These are phyloP conservation scores for Australoheros facetus DNA, from an alignment of 2,797 vertebrate genomes.

Conservation along the genomic window DNA sequence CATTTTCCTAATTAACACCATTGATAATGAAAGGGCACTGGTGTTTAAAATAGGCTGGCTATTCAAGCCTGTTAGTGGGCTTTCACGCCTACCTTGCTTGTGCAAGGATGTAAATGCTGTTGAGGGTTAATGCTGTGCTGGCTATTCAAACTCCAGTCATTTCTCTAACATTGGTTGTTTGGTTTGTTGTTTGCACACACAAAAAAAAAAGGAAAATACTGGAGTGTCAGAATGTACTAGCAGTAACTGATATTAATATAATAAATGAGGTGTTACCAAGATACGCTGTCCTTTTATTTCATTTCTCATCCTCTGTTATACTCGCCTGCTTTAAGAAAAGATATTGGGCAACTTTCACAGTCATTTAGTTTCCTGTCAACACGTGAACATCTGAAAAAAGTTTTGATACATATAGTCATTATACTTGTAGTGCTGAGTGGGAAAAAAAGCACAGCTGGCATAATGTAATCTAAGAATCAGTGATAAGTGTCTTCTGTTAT, in stretches of 20 bases:
- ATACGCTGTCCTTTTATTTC: not conserved
- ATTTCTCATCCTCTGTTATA: not conserved
- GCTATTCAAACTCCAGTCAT: not conserved
- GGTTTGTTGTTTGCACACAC: not conserved
- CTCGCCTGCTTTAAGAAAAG: not conserved
- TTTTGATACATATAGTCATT: not conserved
- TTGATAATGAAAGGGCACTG: not conserved
- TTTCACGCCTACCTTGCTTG: not conserved
- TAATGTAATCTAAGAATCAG: slow-evolving; percentile 44
- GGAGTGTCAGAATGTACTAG: not conserved
- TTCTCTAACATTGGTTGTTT: not conserved
- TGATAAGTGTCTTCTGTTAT: slow-evolving; percentile 50
- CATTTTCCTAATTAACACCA: not conserved
- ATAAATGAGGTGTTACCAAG: not conserved
- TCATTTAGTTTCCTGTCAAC: slow-evolving; percentile 23
- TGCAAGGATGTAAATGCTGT: not conserved
- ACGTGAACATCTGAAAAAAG: not conserved
- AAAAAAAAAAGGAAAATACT: not conserved
- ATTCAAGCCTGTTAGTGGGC: not conserved
- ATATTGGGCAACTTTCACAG: slow-evolving; percentile 17
- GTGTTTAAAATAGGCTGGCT: slow-evolving; percentile 13
- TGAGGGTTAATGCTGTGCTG: not conserved
- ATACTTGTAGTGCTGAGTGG: not conserved
- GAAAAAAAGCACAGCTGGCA: not conserved
- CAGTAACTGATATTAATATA: not conserved